These are phyloP conservation scores for Slavum lentiscoides DNA, from an alignment of 2,888 invertebrate species.

Conservation along the genomic window DNA sequence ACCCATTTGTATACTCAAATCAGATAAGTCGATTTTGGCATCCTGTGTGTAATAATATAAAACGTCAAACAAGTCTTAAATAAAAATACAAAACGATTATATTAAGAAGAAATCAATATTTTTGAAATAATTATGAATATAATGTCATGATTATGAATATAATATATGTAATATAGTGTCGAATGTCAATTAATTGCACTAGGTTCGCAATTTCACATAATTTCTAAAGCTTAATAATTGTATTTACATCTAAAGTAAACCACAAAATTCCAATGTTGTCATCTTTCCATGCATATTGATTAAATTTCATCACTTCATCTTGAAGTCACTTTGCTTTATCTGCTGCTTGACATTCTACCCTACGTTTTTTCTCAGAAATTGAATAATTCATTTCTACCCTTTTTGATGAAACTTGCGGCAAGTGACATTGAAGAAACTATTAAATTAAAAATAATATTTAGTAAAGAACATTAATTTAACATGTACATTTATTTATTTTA, in stretches of 20 bases:
- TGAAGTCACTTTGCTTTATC: constrained; percentile 44
- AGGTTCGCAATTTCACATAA: neutral
- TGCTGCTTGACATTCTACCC: constrained; percentile 34
- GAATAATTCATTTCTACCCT: constrained; percentile 28
- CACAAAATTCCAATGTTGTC: neutral
- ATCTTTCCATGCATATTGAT: constrained; percentile 22
- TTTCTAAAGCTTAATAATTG: neutral
- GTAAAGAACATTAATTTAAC: too few relatives aligned
- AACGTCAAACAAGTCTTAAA: neutral
- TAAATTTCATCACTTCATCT: constrained; percentile 27
- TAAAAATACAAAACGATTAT: too few relatives aligned
- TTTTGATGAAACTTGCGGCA: constrained; percentile 20
- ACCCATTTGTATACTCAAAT: constrained; percentile 40
- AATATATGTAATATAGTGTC: too few relatives aligned
- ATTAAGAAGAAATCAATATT: too few relatives aligned
- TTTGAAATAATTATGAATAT: too few relatives aligned
- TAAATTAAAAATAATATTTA: neutral
- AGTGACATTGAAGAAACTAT: constrained; percentile 24
- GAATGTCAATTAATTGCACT: neutral
- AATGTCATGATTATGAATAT: too few relatives aligned
- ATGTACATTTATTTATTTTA: too few relatives aligned
- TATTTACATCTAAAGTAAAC: constrained; percentile 26
- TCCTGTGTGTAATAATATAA: constrained; percentile 5
- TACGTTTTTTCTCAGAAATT: constrained; percentile 36
- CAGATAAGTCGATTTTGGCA: constrained; percentile 15